These are phyloP conservation scores for Lysandra coridon DNA, from an alignment of 2,888 invertebrate genomes.

Conservation along the genomic window DNA sequence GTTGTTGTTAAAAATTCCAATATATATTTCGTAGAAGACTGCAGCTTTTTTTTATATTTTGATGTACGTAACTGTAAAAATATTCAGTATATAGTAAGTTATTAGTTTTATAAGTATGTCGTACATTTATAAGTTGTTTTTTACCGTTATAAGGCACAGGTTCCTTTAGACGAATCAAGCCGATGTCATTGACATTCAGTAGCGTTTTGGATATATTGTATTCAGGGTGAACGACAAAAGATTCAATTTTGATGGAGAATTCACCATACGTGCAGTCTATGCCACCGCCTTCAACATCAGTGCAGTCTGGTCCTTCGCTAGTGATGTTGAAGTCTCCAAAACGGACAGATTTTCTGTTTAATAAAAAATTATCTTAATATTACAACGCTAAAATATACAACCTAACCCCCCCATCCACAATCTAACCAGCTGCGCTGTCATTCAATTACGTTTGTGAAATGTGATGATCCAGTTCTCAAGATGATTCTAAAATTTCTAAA, in stretches of 20 bases:
- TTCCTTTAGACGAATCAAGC: constrained; percentile 62
- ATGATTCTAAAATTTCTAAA: too few species aligned
- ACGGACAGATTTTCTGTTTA: constrained; percentile 48
- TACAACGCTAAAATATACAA: too few species aligned
- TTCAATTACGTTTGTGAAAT: too few species aligned
- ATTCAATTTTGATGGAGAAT: constrained; percentile 60
- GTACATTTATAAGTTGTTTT: background rate
- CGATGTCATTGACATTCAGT: constrained; percentile 63
- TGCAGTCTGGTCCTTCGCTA: constrained; percentile 63
- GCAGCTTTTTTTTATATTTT: too few species aligned
- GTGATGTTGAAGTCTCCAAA: constrained; percentile 74
- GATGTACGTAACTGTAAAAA: background rate
- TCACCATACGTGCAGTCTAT: constrained; percentile 65
- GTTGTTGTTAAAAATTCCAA: too few species aligned
- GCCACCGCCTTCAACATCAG: constrained; percentile 48
- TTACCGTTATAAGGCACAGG: constrained; percentile 65
- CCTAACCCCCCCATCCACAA: too few species aligned
- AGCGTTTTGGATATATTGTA: constrained; percentile 49
- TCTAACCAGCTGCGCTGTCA: too few species aligned
- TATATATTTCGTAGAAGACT: too few species aligned
- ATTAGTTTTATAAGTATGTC: background rate
- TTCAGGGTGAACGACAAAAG: constrained; percentile 62
- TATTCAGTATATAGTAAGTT: background rate
- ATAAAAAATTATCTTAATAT: background rate
- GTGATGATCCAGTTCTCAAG: too few species aligned